Base-by-base conservation (phyloP, 2,797 vertebrate species). In the Pelobates cultripes region DNA sequence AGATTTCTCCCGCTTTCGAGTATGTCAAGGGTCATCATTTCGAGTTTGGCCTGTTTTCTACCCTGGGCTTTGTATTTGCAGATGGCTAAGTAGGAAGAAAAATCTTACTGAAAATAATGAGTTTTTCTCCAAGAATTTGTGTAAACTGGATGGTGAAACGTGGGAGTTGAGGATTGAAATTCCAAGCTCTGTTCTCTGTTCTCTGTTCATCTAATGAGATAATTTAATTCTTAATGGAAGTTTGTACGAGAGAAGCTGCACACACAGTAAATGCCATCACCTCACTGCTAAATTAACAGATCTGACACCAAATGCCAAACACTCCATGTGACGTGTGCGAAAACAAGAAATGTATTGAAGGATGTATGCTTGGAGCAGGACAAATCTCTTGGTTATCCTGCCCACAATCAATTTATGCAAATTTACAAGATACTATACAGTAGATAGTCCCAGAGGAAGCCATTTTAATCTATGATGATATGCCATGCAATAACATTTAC, bases 151-250 rank as follows among this genome's bases (percentile, higher is more conserved):
- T 28, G 17, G 79, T 69, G 74, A 45, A 66, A 3, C 28, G 43
- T 15, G 43, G 64, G 8, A 45, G 66, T 57, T 44, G 4, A 14
- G 43, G 64, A 55, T 4, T 64, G 70, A n/a, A 12, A 67, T 71
- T n/a, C 51, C 41, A 0, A 6, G 43, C 67, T 61, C 17, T 40
- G 60, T 41, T 64, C 70, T 61, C 17, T 40, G 60, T 41, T 64
- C 70, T 60, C 75, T 82, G 69, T 77, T 77, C 61, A 70, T 53
- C 69, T 82, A 82, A 82, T 69, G 75, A 82, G 75, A 77, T 73
- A 61, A 82, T 82, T 82, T 77, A 68, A 78, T 82, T 73, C 75
- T n/a, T 82, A 61, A 82, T 82, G 80, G 75, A 73, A 60, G 70
- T 77, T 72, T 76, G 75, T 68, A 69, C 44, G 61, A 64, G 75